Conservation (phyloP, 1,140 invertebrate species). For the Hyles vespertilio region DNA sequence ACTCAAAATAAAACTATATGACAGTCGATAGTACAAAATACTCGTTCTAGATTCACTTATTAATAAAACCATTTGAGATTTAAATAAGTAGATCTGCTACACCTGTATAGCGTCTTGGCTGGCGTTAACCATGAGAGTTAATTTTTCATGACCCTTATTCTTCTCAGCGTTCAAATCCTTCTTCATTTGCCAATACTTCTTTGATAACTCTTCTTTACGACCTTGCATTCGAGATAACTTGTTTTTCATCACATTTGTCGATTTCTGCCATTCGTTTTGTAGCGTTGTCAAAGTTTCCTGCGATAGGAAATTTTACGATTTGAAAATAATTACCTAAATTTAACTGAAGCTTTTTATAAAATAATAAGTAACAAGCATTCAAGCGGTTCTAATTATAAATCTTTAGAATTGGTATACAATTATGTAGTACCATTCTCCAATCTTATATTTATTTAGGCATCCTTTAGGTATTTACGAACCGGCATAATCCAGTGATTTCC, state of each 20-base stretch:
- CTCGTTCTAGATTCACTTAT: too few relatives aligned
- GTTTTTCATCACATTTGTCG: conserved; percentile 34
- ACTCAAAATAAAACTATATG: too few relatives aligned
- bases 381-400: too few relatives aligned
- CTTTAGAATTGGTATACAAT: too few relatives aligned
- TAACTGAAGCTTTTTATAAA: too few relatives aligned
- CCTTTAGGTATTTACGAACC: too few relatives aligned
- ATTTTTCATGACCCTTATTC: conserved; percentile 28
- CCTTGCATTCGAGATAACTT: conserved; percentile 45
- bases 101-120: conserved; percentile 58
- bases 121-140: conserved; percentile 50
- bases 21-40: too few relatives aligned
- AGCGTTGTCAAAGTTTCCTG: conserved; percentile 46
- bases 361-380: too few relatives aligned
- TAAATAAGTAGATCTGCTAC: conserved; percentile 1
- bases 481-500: too few relatives aligned
- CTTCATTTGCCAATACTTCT: conserved; percentile 56
- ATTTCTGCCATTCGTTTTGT: conserved; percentile 53
- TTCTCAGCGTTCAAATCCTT: conserved; percentile 38
- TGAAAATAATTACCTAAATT: neutral
- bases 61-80: too few relatives aligned
- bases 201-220: conserved; percentile 49
- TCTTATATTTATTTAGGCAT: too few relatives aligned
- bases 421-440: too few relatives aligned
- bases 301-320: neutral